These are phyloP conservation scores for Hippocampus abdominalis DNA, from an alignment of 2,113 vertebrate species.

Conservation along the genomic window DNA sequence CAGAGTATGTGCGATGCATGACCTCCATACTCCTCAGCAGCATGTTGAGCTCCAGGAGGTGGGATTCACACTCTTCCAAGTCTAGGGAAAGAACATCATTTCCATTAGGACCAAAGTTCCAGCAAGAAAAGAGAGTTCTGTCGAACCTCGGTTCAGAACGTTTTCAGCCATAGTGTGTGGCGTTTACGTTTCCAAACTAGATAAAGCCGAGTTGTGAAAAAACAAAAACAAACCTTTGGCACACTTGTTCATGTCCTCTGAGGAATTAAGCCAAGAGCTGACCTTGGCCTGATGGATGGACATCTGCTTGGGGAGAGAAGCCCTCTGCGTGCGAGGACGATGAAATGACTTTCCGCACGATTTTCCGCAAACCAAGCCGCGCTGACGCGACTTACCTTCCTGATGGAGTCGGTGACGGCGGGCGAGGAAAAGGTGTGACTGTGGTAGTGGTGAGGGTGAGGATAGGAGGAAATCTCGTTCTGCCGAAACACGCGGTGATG, in stretches of 20 bases:
- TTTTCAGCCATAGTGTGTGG: no score
- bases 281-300: constrained; percentile 80
- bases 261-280: constrained; percentile 84
- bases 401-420: constrained; percentile 62
- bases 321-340: constrained; percentile 52
- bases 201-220: neutral
- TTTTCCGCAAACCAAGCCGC: neutral
- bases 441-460: constrained; percentile 80
- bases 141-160: no score
- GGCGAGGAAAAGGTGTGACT: constrained; percentile 66
- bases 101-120: neutral
- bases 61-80: constrained; percentile 81
- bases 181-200: neutral
- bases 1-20: constrained; percentile 87
- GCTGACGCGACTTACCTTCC: constrained; percentile 72
- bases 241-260: constrained; percentile 91
- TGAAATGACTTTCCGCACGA: neutral
- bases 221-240: constrained; percentile 77
- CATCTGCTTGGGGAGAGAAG: constrained; percentile 80
- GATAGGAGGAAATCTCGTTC: constrained; percentile 92
- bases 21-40: constrained; percentile 91
- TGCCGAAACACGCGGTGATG: constrained; percentile 90
- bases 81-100: constrained; percentile 65
- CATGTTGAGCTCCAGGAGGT: constrained; percentile 85
- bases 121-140: neutral